Evolutionary conservation across 2,888 invertebrate species (phyloP).

Genomic region (Ennomos quercinarius): DNA sequence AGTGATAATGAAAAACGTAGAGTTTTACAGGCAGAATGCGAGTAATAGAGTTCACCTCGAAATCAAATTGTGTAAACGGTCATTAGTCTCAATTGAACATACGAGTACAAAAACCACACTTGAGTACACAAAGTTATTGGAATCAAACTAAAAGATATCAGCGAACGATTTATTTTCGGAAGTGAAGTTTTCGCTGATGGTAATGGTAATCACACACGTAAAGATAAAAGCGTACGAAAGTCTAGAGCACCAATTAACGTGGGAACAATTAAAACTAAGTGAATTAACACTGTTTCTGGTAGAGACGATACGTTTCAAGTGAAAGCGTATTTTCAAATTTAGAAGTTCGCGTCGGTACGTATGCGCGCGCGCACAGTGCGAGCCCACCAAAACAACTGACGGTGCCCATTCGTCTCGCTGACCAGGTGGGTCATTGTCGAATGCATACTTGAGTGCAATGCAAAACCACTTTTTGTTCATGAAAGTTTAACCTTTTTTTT

Average conservation of each 20-base stretch:
- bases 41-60: slow-evolving; percentile 47
- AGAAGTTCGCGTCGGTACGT: slow-evolving; percentile 38
- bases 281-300: slow-evolving; percentile 41
- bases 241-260: slow-evolving; percentile 41
- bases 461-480: slow-evolving; percentile 23
- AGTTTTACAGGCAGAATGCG: slow-evolving; percentile 45
- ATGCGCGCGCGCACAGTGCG: slow-evolving; percentile 67
- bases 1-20: slow-evolving; percentile 49
- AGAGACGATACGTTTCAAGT: slow-evolving; percentile 39
- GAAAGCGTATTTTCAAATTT: slow-evolving; percentile 47
- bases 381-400: slow-evolving; percentile 78
- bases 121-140: slow-evolving; percentile 40
- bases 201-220: slow-evolving; percentile 30
- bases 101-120: slow-evolving; percentile 42
- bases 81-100: slow-evolving; percentile 50
- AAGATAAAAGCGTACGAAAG: slow-evolving; percentile 33
- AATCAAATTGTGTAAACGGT: slow-evolving; percentile 43
- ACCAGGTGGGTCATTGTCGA: slow-evolving; percentile 68
- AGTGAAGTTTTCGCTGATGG: slow-evolving; percentile 23
- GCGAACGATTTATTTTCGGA: slow-evolving; percentile 13
- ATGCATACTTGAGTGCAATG: slow-evolving; percentile 44
- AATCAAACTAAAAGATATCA: slow-evolving; percentile 8
- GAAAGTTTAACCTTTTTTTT: slow-evolving; percentile 26
- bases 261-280: slow-evolving; percentile 38
- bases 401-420: slow-evolving; percentile 72